A percentile compares a stretch with the other conserved stretches of the same genome.
phyloP scores from a whole-genome alignment of 2,797 vertebrate species.

The Rhynchonycteris naso region DNA sequence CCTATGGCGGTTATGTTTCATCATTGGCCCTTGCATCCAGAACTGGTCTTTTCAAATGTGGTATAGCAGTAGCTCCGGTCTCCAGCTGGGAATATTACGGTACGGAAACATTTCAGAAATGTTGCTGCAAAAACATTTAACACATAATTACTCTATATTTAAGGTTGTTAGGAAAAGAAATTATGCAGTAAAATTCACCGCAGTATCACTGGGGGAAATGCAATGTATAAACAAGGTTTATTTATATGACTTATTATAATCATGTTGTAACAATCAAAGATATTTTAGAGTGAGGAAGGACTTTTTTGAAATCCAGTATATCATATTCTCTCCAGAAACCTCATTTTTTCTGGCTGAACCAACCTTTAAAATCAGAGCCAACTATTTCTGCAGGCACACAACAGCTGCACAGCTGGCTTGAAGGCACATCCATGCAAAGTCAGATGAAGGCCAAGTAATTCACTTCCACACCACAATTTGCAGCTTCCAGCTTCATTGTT shows the following conservation, averaged over 20 bases:
- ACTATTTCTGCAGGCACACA: not conserved
- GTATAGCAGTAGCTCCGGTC: slow-evolving; percentile 90
- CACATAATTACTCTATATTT: slow-evolving; percentile 80
- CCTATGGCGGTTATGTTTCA: slow-evolving; percentile 89
- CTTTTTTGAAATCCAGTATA: not conserved
- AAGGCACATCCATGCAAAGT: slow-evolving; percentile 34
- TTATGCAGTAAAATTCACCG: slow-evolving; percentile 67
- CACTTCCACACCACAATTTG: not conserved
- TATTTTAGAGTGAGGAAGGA: not conserved
- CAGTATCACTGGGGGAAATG: slow-evolving; percentile 71
- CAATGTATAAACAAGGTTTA: slow-evolving; percentile 67
- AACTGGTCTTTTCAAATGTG: slow-evolving; percentile 89
- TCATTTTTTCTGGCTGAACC: not conserved
- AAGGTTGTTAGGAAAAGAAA: slow-evolving; percentile 77
- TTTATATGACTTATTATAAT: slow-evolving; percentile 58
- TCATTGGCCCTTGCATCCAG: slow-evolving; percentile 89
- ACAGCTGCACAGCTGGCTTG: not conserved
- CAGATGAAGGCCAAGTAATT: not conserved
- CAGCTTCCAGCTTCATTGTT: not conserved
- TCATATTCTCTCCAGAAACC: slow-evolving; percentile 39
- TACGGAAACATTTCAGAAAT: slow-evolving; percentile 85
- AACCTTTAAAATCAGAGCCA: slow-evolving; percentile 40
- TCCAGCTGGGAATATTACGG: slow-evolving; percentile 91
- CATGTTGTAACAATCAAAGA: slow-evolving; percentile 19
- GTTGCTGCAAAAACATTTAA: slow-evolving; percentile 76